phyloP scores from a whole-genome alignment of 2,797 vertebrate species.

The Pseudochirops corinnae region DNA sequence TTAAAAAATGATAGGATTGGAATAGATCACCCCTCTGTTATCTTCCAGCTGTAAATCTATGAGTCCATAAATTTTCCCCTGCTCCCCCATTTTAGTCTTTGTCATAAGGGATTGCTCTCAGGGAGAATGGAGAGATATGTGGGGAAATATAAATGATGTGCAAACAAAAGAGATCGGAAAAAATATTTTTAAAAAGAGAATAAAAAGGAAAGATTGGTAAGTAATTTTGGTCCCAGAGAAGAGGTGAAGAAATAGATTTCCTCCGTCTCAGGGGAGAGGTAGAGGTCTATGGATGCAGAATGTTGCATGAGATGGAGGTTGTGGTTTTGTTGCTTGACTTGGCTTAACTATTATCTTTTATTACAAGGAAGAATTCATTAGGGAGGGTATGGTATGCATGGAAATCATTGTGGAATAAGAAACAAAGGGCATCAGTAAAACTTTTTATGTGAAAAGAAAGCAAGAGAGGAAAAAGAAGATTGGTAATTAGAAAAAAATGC shows the following conservation, averaged over 20 bases:
- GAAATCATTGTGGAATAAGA: neutral
- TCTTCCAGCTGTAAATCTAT: neutral
- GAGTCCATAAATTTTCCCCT: neutral
- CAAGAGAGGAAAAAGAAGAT: neutral
- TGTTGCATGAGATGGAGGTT: neutral
- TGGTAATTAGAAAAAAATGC: conserved; percentile 31
- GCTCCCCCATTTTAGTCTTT: neutral
- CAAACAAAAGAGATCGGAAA: neutral
- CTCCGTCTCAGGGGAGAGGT: neutral
- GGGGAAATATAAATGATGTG: neutral
- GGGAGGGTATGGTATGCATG: neutral
- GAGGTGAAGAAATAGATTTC: neutral
- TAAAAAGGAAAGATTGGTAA: neutral
- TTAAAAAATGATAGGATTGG: neutral
- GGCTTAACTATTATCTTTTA: neutral
- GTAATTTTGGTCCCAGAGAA: neutral
- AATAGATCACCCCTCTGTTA: neutral
- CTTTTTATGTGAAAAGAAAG: neutral
- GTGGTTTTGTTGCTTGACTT: neutral
- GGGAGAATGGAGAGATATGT: neutral
- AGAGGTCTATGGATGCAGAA: neutral
- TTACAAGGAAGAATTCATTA: neutral
- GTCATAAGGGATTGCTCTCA: neutral
- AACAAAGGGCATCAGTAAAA: neutral
- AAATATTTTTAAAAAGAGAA: neutral